Evolutionary conservation across 2,888 invertebrate genomes (phyloP).

Genomic region (Cantharis rufa): DNA sequence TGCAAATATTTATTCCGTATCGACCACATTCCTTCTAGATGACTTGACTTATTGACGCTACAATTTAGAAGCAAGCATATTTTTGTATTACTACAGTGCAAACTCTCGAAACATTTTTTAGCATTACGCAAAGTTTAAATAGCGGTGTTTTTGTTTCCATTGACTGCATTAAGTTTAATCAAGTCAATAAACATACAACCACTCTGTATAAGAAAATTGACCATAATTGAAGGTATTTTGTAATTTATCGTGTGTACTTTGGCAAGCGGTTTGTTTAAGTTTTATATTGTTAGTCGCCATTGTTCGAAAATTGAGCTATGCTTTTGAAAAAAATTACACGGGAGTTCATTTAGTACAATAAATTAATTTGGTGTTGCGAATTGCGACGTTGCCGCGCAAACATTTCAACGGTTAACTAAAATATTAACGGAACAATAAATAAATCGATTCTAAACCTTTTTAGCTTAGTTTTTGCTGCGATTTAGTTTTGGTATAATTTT

Average conservation of each 20-base stretch:
- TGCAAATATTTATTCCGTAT: background rate
- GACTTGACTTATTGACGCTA: background rate
- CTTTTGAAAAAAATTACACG: background rate
- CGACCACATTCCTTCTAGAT: background rate
- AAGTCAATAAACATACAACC: background rate
- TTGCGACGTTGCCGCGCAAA: background rate
- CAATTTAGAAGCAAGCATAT: background rate
- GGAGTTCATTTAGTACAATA: background rate
- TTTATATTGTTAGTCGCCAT: background rate
- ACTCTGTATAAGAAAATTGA: background rate
- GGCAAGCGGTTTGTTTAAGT: background rate
- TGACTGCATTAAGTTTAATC: background rate
- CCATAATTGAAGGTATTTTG: background rate
- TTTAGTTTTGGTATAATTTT: background rate
- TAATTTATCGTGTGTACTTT: background rate
- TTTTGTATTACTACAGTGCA: background rate
- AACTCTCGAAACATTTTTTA: background rate
- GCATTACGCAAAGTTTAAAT: background rate
- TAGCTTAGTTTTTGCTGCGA: background rate
- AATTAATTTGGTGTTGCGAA: background rate
- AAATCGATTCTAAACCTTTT: background rate
- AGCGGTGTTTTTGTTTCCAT: background rate
- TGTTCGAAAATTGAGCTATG: background rate
- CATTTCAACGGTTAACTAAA: background rate
- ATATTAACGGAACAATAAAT: background rate